Evolutionary conservation across 2,888 invertebrate genomes (phyloP), one percentile per base, ranked within the genome.

Genomic region (Arge pagana): DNA sequence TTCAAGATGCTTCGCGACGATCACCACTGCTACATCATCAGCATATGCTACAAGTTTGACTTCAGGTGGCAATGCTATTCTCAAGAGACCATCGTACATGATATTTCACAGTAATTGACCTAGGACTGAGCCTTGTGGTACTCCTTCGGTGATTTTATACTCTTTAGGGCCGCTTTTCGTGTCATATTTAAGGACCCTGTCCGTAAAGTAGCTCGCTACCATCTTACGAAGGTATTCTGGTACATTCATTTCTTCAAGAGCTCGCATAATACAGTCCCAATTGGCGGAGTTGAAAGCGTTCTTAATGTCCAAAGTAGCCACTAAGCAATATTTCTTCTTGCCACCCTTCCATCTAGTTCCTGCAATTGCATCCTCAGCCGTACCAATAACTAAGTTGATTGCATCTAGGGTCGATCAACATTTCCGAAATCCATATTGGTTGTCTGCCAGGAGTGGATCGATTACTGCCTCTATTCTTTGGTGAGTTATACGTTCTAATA

Each of bases 261-360:
- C 58, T 6, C 30, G 18, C 50, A 57, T n/a, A 41, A 58, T 57
- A 16, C 41, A 33, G 8, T 37, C 36, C 61, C 61, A 61, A 13
- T 52, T 53, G 4, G 58, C 61, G 15, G 59, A 57, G 26, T 65
- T 62, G 42, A 63, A 63, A 10, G 61, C 63, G 15, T 61, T 61
- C 11, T 40, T 57, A 23, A 61, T 51, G 24, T 57, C 57, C 4
- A 60, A 37, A 1, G 54, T 35, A 1, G 19, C 53, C 26, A 54
- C 43, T 23, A 50, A 5, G 30, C 53, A 57, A 4, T 56, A 52
- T 26, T 56, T 48, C 40, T 52, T 50, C 24, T 8, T 10, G 6
- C 52, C n/a, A n/a, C n/a, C n/a, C n/a, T n/a, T n/a, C n/a, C n/a
- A n/a, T n/a, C n/a, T n/a, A n/a, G n/a, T n/a, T n/a, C n/a, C n/a